Conservation (phyloP, 2,888 invertebrate species). For the Luperina nickerlii region DNA sequence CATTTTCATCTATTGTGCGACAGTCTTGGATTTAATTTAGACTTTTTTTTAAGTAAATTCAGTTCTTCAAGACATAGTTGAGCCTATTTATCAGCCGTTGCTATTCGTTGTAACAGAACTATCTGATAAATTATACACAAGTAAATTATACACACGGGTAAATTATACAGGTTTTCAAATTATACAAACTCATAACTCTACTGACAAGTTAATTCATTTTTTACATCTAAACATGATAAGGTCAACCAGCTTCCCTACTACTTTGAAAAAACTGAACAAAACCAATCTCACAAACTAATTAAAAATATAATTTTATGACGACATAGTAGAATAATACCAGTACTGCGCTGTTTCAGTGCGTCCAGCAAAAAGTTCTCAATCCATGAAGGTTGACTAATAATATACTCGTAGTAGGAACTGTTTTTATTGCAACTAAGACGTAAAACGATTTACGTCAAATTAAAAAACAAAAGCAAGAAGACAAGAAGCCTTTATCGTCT, state of each 20-base stretch:
- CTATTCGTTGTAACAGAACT: neutral
- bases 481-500: slow-evolving; percentile 4
- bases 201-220: slow-evolving; percentile 12
- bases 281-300: slow-evolving; percentile 24
- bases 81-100: neutral
- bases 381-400: slow-evolving; percentile 61
- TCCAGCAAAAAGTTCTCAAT: slow-evolving; percentile 45
- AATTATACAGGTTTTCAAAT: neutral
- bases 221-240: slow-evolving; percentile 15
- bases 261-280: slow-evolving; percentile 33
- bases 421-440: slow-evolving; percentile 44
- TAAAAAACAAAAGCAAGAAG: slow-evolving; percentile 24
- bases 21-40: neutral
- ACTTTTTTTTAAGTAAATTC: neutral
- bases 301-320: slow-evolving; percentile 24
- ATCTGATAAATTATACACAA: neutral
- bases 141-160: neutral
- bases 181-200: slow-evolving; percentile 5
- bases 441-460: slow-evolving; percentile 40
- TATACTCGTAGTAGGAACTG: slow-evolving; percentile 57
- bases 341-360: slow-evolving; percentile 41
- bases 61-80: neutral
- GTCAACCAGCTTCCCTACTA: slow-evolving; percentile 27
- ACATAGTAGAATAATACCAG: slow-evolving; percentile 11
- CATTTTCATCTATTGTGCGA: neutral